phyloP scores from a whole-genome alignment of 2,888 invertebrate genomes.

The Halictus ligatus region DNA sequence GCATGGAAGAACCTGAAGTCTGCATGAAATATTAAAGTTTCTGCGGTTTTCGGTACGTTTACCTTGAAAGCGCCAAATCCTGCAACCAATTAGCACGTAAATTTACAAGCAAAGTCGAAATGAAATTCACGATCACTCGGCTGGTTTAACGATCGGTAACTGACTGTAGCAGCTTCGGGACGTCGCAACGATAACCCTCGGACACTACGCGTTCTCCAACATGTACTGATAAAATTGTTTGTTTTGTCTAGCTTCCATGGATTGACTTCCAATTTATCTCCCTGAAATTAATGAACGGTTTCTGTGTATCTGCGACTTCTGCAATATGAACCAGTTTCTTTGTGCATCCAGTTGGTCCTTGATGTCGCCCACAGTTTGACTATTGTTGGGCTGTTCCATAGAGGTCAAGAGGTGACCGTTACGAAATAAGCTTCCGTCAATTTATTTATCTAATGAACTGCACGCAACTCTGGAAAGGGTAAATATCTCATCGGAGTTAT shows the following conservation, averaged over 20 bases:
- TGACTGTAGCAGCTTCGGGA: slow-evolving; percentile 20
- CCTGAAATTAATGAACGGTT: slow-evolving; percentile 11
- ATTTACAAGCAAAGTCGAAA: not conserved
- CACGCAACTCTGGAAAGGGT: not conserved
- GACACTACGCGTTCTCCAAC: slow-evolving; percentile 43
- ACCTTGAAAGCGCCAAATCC: not conserved
- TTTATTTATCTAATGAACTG: not conserved
- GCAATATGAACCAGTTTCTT: slow-evolving; percentile 10
- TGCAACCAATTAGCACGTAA: not conserved
- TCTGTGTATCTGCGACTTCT: not conserved
- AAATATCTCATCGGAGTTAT: not conserved
- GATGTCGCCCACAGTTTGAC: not conserved
- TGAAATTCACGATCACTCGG: not conserved
- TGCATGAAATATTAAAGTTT: not conserved
- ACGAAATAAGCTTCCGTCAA: not conserved
- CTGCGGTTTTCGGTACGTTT: not conserved
- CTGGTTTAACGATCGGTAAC: not conserved
- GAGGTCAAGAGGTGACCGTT: not conserved
- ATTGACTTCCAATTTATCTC: slow-evolving; percentile 26
- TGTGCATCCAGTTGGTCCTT: not conserved
- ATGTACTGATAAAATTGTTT: slow-evolving; percentile 66
- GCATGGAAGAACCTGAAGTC: not conserved
- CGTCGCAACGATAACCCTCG: slow-evolving; percentile 46
- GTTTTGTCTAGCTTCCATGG: slow-evolving; percentile 25
- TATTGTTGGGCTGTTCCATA: not conserved